Evolutionary conservation across 2,888 invertebrate species (phyloP).

Genomic region (Agrochola circellaris): DNA sequence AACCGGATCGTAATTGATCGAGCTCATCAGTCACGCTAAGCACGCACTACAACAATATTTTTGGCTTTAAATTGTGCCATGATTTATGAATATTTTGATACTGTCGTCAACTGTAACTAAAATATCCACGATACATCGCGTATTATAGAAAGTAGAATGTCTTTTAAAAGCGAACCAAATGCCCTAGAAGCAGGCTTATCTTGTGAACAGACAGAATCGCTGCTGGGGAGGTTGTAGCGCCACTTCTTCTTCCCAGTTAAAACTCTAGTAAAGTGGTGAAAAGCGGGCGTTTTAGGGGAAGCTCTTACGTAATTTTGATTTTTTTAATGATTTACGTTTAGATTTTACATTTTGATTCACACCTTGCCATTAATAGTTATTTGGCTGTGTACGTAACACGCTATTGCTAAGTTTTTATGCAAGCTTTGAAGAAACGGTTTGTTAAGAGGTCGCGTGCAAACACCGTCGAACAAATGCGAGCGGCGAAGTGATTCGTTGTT

Average conservation of each 20-base stretch:
- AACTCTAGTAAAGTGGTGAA: neutral
- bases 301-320: no score
- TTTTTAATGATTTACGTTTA: no score
- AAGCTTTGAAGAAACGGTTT: neutral
- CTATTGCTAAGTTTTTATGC: neutral
- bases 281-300: no score
- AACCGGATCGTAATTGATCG: constrained; percentile 28
- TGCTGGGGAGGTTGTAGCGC: neutral
- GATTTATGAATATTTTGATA: constrained; percentile 22
- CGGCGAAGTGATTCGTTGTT: neutral
- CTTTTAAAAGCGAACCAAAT: neutral
- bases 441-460: constrained; percentile 7
- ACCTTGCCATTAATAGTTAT: neutral
- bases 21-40: constrained; percentile 20
- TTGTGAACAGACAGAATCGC: neutral
- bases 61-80: constrained; percentile 16
- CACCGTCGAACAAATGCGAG: neutral
- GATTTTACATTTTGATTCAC: neutral
- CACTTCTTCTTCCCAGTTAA: neutral
- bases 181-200: neutral
- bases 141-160: neutral
- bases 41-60: constrained; percentile 1
- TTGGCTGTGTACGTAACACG: neutral
- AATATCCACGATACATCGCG: neutral
- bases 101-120: constrained; percentile 20